Percentiles rank a stretch among this genome's conserved stretches.
phyloP scores from a whole-genome alignment of 2,888 invertebrate genomes.

The Rotaria magnacalcarata region DNA sequence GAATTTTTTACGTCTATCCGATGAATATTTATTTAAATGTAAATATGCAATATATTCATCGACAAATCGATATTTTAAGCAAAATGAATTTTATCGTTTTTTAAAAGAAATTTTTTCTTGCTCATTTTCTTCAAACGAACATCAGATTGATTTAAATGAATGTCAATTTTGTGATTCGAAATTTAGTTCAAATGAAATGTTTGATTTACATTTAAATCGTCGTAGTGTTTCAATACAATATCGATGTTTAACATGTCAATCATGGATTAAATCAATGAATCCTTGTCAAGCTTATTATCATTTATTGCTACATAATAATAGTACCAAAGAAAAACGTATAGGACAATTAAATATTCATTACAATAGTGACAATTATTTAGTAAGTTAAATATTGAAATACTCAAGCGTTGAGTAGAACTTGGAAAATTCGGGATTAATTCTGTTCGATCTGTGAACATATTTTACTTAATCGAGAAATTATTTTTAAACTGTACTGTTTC shows the following conservation, averaged over 20 bases:
- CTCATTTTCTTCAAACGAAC: not conserved
- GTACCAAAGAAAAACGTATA: not conserved
- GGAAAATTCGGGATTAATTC: too few species aligned
- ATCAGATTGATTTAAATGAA: not conserved
- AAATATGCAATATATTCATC: not conserved
- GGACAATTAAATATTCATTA: not conserved
- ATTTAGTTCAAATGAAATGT: not conserved
- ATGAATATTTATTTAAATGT: conserved; percentile 17
- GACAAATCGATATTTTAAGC: not conserved
- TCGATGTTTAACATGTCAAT: conserved; percentile 28
- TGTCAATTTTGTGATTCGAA: not conserved
- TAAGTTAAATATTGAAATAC: not conserved
- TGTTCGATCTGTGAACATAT: too few species aligned
- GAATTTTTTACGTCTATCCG: not conserved
- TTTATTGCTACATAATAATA: not conserved
- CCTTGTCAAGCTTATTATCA: conserved; percentile 36
- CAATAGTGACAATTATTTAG: not conserved
- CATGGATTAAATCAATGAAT: not conserved
- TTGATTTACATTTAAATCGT: conserved; percentile 7
- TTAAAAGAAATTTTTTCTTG: not conserved
- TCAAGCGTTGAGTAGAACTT: too few species aligned
- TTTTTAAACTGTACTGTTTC: too few species aligned
- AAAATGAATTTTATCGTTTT: not conserved
- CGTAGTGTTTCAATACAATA: not conserved
- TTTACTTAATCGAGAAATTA: too few species aligned